Conservation (phyloP, 1,140 invertebrate genomes). For the Drosophila dunni region DNA sequence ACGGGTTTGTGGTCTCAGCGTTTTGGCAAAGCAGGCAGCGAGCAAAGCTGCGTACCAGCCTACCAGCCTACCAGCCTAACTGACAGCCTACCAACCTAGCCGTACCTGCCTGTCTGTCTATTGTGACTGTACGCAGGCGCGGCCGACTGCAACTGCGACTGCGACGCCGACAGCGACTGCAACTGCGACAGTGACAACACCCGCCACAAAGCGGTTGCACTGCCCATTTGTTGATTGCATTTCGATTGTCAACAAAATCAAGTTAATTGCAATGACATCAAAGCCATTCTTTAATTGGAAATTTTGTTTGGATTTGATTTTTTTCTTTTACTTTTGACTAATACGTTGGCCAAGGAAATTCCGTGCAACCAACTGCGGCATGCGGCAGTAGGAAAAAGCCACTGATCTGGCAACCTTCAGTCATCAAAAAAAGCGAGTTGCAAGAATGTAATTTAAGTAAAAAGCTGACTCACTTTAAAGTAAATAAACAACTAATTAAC, state of each 20-base stretch:
- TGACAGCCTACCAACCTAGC: background rate
- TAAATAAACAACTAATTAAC: no score
- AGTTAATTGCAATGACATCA: constrained; percentile 60
- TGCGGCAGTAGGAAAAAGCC: constrained; percentile 53
- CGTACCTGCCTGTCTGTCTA: constrained; percentile 4
- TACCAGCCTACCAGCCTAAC: constrained; percentile 3
- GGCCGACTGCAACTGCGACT: constrained; percentile 25
- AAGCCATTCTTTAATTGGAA: constrained; percentile 72
- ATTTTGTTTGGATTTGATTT: constrained; percentile 50
- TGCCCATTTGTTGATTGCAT: constrained; percentile 53
- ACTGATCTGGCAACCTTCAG: background rate
- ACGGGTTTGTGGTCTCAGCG: constrained; percentile 35
- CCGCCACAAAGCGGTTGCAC: constrained; percentile 37
- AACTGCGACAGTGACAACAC: constrained; percentile 18
- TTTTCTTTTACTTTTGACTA: background rate
- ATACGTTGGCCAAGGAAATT: constrained; percentile 32
- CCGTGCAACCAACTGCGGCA: constrained; percentile 15
- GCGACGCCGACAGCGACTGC: background rate
- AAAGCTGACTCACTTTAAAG: no score
- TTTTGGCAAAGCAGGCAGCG: constrained; percentile 59
- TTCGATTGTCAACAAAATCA: constrained; percentile 32
- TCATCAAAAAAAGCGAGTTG: no score
- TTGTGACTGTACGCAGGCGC: constrained; percentile 49
- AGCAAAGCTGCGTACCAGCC: background rate
- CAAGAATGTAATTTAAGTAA: no score